Conservation (phyloP, 2,888 invertebrate genomes). For the Latrodectus elegans region DNA sequence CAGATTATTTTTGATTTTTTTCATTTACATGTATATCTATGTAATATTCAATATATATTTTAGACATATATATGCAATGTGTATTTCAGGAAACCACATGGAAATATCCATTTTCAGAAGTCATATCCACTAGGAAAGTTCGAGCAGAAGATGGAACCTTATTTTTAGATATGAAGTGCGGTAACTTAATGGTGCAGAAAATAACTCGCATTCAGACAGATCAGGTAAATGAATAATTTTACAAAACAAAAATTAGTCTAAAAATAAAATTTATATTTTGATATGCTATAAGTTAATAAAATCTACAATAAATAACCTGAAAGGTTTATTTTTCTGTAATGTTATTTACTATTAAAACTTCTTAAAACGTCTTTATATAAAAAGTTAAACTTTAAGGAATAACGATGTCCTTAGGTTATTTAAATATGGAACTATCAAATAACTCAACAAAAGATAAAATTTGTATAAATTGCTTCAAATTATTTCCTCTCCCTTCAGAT, state of each 20-base stretch:
- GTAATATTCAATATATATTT: neutral
- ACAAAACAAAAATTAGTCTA: neutral
- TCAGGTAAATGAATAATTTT: conserved; percentile 74
- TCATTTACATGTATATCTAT: neutral
- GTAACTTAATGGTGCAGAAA: conserved; percentile 95
- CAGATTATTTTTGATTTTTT: neutral
- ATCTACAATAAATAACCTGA: neutral
- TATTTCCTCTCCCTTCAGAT: too few relatives aligned
- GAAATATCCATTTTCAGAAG: conserved; percentile 95
- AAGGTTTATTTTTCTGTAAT: too few relatives aligned
- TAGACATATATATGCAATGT: neutral
- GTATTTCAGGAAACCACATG: conserved; percentile 85
- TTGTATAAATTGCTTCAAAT: too few relatives aligned
- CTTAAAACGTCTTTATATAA: too few relatives aligned
- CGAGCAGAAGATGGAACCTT: conserved; percentile 92
- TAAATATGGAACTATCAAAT: too few relatives aligned
- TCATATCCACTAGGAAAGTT: conserved; percentile 94
- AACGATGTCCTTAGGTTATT: too few relatives aligned
- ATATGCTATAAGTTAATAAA: neutral
- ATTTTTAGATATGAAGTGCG: conserved; percentile 96
- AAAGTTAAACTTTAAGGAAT: too few relatives aligned
- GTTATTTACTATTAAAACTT: too few relatives aligned
- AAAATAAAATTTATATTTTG: neutral
- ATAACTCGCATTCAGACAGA: conserved; percentile 96
- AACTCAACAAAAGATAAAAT: too few relatives aligned